Base-by-base conservation (phyloP, 2,888 invertebrate species). In the Acanthosepion pharaonis region DNA sequence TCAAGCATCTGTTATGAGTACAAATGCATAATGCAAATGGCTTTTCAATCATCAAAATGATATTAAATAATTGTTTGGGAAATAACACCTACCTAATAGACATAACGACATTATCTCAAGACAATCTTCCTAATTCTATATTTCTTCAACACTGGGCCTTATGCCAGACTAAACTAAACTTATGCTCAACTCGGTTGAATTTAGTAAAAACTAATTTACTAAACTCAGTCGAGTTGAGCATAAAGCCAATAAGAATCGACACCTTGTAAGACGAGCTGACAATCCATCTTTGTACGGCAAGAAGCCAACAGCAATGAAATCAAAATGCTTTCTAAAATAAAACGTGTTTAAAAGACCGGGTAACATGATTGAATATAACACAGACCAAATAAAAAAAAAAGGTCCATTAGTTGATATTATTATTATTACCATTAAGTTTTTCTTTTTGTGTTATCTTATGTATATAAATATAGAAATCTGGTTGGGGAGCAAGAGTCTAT, bases 341-440 rank as follows among this genome's bases (percentile, higher is more conserved):
- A 11, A 78, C 15, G 20, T 4, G 20, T 0, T 20, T 5, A 18
- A 20, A 20, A 59, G 20, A 23, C 20, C 15, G 15, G 15, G 3
- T n/a, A 78, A 93, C 25, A 51, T 28, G 92, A 51, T 51, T 51
- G 11, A 55, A 59, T 28, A 28, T 93, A 42, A 55, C 25, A 18
- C 93, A 51, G n/a, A 42, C 18, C 51, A 33, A 93, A n/a, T 51
- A 59, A 28, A 59, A n/a, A 53, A 42, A 53, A 93, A 33, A 53
- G 33, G 28, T 59, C 6, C 51, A 25, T 51, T 93, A 33, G 33
- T 93, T 93, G 93, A 53, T 53, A 53, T 53, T 93, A 93, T 59
- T 53, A 59, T 55, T 93, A 78, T 78, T 78, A 78, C n/a, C 33
- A 78, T 78, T 78, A 78, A 78, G n/a, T 78, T 78, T 78, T 78